phyloP scores from a whole-genome alignment of 1,140 invertebrate genomes.

The Cydia pomonella region DNA sequence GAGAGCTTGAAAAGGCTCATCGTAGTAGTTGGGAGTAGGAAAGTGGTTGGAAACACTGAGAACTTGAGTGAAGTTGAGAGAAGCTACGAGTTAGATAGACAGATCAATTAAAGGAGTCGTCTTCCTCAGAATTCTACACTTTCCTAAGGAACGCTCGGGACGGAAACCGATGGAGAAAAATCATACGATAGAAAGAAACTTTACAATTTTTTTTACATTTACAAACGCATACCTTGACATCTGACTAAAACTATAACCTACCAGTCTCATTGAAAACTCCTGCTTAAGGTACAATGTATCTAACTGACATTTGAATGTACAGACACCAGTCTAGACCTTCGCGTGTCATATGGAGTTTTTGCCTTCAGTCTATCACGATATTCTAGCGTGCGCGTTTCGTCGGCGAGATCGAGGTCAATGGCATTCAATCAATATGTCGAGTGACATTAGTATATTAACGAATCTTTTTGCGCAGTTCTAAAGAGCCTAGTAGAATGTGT shows the following conservation, averaged over 20 bases:
- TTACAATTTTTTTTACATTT: no score
- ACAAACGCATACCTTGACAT: no score
- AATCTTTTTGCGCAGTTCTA: constrained; percentile 21
- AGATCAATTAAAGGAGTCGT: no score
- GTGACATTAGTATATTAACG: constrained; percentile 7
- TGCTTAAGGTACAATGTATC: not conserved
- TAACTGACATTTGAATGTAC: not conserved
- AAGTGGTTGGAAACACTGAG: no score
- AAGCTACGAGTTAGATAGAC: no score
- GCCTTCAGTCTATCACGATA: constrained; percentile 15
- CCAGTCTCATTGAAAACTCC: not conserved
- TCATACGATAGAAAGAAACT: no score
- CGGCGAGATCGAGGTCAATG: constrained; percentile 13
- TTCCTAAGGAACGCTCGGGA: no score
- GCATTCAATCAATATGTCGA: constrained; percentile 18
- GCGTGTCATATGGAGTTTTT: constrained; percentile 20
- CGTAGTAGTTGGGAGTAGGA: no score
- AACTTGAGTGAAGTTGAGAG: no score
- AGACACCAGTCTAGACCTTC: constrained; percentile 14
- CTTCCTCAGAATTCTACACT: no score
- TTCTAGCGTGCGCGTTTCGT: not conserved
- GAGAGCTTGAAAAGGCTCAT: no score
- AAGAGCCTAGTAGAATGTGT: not conserved
- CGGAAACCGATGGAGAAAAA: no score
- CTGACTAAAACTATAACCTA: not conserved